These are phyloP conservation scores for Rhea pennata DNA, from an alignment of 2,113 vertebrate species.

Conservation along the genomic window DNA sequence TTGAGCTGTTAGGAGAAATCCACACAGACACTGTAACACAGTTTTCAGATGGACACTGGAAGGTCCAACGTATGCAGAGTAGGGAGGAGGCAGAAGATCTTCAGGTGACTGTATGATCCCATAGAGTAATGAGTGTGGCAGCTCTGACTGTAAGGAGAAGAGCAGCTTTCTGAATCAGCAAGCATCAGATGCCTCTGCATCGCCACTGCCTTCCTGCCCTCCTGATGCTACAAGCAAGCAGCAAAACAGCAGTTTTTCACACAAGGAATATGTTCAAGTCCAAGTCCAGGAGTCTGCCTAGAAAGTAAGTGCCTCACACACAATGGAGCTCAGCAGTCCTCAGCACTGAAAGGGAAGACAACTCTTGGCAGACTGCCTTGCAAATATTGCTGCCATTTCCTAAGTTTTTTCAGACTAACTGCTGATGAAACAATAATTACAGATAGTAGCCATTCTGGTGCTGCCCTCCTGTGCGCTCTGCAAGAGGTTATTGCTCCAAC, in stretches of 20 bases:
- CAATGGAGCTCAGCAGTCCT: neutral
- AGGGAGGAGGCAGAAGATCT: neutral
- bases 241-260: neutral
- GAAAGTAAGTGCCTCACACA: neutral
- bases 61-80: neutral
- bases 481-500: neutral
- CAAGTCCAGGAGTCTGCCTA: neutral
- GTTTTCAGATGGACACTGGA: neutral
- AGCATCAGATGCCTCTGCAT: fast-evolving
- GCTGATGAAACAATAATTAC: neutral
- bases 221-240: neutral
- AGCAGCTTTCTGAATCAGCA: neutral
- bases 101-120: neutral
- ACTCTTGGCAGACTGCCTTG: neutral
- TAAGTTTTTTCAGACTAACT: neutral
- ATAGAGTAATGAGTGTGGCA: neutral
- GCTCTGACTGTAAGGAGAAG: neutral
- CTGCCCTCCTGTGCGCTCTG: neutral
- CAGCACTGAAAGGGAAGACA: fast-evolving
- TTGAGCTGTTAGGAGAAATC: neutral
- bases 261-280: neutral
- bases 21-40: fast-evolving
- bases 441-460: neutral
- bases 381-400: neutral
- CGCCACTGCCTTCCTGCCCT: neutral